These are phyloP conservation scores for Porites divaricata DNA, from an alignment of 92 coral and sea anemone species.

Conservation along the genomic window DNA sequence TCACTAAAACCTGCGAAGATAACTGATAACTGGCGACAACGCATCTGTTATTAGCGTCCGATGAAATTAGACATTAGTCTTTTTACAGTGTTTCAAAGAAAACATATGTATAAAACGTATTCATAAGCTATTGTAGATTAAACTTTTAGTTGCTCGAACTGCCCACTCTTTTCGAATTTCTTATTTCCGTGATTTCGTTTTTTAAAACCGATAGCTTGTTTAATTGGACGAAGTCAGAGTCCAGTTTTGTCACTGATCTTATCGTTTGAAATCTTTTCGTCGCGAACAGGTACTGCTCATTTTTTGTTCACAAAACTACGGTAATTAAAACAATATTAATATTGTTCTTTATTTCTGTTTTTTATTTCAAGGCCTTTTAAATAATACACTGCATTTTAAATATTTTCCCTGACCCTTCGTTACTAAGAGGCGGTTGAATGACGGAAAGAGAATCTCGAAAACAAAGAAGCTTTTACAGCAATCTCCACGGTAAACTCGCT, in stretches of 20 bases:
- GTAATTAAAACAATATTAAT: neutral
- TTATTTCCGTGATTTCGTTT: constrained; percentile 7
- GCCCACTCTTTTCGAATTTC: neutral
- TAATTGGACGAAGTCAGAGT: neutral
- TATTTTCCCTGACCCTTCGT: constrained; percentile 27
- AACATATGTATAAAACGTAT: neutral
- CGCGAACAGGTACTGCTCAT: neutral
- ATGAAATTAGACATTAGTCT: neutral
- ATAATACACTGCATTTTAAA: constrained; percentile 2
- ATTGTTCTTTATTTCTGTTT: neutral
- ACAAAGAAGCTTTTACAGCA: constrained; percentile 20
- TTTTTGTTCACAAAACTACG: neutral
- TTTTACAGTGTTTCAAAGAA: neutral
- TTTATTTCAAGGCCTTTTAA: neutral
- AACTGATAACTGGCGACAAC: neutral
- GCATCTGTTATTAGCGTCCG: neutral
- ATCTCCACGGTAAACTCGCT: constrained; percentile 6
- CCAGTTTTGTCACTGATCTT: neutral
- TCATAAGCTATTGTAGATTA: too few relatives aligned
- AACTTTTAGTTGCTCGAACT: too few relatives aligned
- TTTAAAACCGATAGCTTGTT: constrained; percentile 5
- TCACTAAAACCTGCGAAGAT: neutral
- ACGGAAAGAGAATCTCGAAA: constrained; percentile 29
- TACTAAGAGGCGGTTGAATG: constrained; percentile 23
- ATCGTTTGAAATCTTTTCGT: constrained; percentile 5